phyloP scores from a whole-genome alignment of 2,888 invertebrate species.

The Mactromeris polynyma region DNA sequence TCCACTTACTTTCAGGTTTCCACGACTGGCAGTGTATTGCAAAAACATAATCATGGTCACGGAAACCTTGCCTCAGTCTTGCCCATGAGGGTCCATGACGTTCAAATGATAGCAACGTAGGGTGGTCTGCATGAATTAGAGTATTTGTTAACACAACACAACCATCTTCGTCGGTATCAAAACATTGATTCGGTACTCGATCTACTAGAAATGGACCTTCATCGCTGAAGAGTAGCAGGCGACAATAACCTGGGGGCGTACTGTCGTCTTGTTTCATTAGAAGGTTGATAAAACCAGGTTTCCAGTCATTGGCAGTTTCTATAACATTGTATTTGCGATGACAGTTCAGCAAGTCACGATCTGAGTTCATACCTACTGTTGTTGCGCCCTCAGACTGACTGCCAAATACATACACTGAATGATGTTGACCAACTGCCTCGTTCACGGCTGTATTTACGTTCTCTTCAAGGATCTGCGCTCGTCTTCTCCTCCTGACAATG shows the following conservation, averaged over 20 bases:
- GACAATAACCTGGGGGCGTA: neutral
- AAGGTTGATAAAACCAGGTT: constrained; percentile 10
- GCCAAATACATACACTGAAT: constrained; percentile 8
- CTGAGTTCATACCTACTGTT: constrained; percentile 28
- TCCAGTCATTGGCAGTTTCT: constrained; percentile 32
- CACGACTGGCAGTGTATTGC: neutral
- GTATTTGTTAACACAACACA: neutral
- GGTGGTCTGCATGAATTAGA: neutral
- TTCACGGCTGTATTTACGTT: neutral
- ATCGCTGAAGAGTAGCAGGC: neutral
- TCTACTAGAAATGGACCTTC: neutral
- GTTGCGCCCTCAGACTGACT: constrained; percentile 41
- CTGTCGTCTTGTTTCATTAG: constrained; percentile 36
- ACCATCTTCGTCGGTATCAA: neutral
- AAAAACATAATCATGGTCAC: neutral
- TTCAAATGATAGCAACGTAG: neutral
- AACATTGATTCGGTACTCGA: neutral
- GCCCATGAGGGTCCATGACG: neutral
- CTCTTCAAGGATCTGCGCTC: neutral
- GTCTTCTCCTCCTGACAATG: neutral
- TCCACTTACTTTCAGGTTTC: neutral
- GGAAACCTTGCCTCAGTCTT: neutral
- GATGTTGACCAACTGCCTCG: neutral
- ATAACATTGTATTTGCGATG: neutral
- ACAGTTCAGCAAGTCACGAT: constrained; percentile 10